A percentile compares a stretch with the other conserved stretches of the same genome.
Evolutionary conservation across 2,797 vertebrate genomes (phyloP).

Genomic region (Cacajao melanocephalus): DNA sequence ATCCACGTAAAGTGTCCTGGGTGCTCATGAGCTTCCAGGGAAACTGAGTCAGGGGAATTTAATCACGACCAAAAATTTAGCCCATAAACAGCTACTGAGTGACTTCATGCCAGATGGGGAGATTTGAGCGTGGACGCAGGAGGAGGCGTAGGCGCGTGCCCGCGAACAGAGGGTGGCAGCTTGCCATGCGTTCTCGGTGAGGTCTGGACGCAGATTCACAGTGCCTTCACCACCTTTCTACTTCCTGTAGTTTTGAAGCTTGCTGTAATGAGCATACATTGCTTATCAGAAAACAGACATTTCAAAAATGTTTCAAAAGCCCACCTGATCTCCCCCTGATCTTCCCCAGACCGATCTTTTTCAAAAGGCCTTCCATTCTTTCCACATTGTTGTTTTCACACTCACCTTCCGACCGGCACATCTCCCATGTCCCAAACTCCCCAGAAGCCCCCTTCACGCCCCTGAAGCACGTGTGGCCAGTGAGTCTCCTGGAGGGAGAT

Average conservation of each 20-base stretch:
- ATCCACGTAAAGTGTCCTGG: fast-evolving
- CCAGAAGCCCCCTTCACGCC: neutral
- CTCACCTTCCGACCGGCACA: neutral
- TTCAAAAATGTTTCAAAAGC: neutral
- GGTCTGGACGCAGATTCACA: neutral
- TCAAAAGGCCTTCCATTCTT: too few species aligned
- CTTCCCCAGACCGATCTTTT: neutral
- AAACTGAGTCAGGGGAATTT: neutral
- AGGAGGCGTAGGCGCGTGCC: neutral
- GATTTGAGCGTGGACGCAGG: fast-evolving
- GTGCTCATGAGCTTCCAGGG: neutral
- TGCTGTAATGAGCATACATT: too few species aligned
- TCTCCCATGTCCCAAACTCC: neutral
- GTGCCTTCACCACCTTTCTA: neutral
- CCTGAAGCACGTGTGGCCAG: neutral
- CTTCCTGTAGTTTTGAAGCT: neutral
- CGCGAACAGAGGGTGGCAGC: neutral
- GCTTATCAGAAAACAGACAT: neutral
- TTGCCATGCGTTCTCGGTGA: too few species aligned
- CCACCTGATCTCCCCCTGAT: fast-evolving
- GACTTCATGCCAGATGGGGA: fast-evolving
- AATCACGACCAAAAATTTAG: too few species aligned
- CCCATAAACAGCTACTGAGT: too few species aligned
- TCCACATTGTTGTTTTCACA: neutral
- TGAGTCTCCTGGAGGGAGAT: neutral